These are phyloP conservation scores for Machimus atricapillus DNA, from an alignment of 2,888 invertebrate species.

Conservation along the genomic window DNA sequence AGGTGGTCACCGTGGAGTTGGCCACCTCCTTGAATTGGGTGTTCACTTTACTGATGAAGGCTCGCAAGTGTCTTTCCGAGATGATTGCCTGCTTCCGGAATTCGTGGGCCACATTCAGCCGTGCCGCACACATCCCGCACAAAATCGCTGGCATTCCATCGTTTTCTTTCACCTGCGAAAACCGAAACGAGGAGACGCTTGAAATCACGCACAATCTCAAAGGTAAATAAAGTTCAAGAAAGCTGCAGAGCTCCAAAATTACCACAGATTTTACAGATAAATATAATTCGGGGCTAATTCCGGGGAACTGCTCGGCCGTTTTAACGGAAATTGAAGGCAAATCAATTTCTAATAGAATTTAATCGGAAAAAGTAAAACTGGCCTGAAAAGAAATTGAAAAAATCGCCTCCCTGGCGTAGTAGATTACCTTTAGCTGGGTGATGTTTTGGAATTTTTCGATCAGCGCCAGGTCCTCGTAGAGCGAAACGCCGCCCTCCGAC, in stretches of 20 bases:
- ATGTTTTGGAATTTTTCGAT: slow-evolving; percentile 53
- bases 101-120: slow-evolving; percentile 53
- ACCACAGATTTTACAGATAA: background rate
- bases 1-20: slow-evolving; percentile 42
- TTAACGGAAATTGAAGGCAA: background rate
- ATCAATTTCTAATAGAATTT: background rate
- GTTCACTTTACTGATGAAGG: slow-evolving; percentile 53
- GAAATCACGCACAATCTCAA: background rate
- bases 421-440: slow-evolving; percentile 53
- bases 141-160: slow-evolving; percentile 54
- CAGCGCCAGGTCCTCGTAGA: slow-evolving; percentile 47
- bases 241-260: background rate
- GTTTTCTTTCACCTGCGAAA: slow-evolving; percentile 50
- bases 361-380: background rate
- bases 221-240: background rate
- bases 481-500: slow-evolving; percentile 50
- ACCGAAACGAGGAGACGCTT: background rate
- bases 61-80: slow-evolving; percentile 53
- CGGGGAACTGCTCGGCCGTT: background rate
- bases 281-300: background rate
- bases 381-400: too few species aligned
- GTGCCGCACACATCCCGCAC: slow-evolving; percentile 52
- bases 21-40: slow-evolving; percentile 54
- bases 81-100: slow-evolving; percentile 53
- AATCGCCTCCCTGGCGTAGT: background rate